phyloP scores from a whole-genome alignment of 2,797 vertebrate genomes.

The Typhlichthys eigenmanni region DNA sequence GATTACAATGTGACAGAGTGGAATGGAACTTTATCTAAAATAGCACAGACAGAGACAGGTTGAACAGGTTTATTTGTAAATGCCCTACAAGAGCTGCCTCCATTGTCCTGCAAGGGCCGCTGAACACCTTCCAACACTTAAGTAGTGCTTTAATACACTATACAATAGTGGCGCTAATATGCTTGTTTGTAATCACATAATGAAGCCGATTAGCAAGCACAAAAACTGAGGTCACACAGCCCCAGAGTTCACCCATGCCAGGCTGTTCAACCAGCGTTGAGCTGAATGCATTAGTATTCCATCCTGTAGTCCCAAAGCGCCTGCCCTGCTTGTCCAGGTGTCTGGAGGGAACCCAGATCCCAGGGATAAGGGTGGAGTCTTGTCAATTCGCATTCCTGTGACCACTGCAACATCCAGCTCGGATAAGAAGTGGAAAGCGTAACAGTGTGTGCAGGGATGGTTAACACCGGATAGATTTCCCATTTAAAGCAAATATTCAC shows the following conservation, averaged over 20 bases:
- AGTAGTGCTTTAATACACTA: constrained; percentile 8
- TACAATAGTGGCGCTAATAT: background rate
- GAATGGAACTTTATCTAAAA: constrained; percentile 40
- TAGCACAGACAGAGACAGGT: constrained; percentile 56
- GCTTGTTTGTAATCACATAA: constrained; percentile 42
- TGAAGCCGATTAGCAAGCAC: constrained; percentile 37
- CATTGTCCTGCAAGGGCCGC: constrained; percentile 24
- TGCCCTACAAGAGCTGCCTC: constrained; percentile 30
- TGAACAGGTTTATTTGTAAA: constrained; percentile 61
- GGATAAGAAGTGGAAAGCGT: constrained; percentile 62
- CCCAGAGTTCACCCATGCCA: constrained; percentile 27
- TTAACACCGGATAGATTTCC: background rate
- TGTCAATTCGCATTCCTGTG: constrained; percentile 57
- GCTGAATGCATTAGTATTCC: constrained; percentile 64
- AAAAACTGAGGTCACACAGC: constrained; percentile 23
- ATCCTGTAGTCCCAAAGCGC: constrained; percentile 17
- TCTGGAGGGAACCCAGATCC: constrained; percentile 42
- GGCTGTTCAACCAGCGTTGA: constrained; percentile 55
- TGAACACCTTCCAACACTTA: constrained; percentile 25
- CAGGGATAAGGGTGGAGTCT: constrained; percentile 57
- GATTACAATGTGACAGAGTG: constrained; percentile 15
- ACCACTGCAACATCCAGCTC: constrained; percentile 40
- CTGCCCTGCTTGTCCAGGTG: constrained; percentile 62
- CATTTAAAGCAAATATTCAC: background rate
- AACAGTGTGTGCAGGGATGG: constrained; percentile 28